Evolutionary conservation across 2,888 invertebrate species (phyloP), one percentile per base, ranked within the genome.

Genomic region (Automeris io): DNA sequence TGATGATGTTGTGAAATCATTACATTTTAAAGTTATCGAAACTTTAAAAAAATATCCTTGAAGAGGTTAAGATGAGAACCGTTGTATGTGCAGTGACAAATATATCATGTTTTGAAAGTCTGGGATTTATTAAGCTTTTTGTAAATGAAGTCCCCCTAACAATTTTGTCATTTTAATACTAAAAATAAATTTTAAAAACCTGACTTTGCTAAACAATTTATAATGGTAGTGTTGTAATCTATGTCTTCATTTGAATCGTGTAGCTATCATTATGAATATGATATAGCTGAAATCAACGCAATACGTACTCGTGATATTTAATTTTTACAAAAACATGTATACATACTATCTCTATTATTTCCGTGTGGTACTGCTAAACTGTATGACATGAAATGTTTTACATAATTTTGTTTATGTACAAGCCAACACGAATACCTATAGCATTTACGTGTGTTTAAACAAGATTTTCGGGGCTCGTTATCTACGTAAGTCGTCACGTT

Each of bases 381-480:
- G 29, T 16, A 29, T 16, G 29, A 16, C 8, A 16, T 9, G 29
- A 29, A 13, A 29, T 16, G 2, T 16, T 21, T 35, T 40, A 35
- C 23, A 32, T 26, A 40, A 33, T 18, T 26, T 24, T 36, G 33
- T 40, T 36, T 40, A 33, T 40, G 25, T 40, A 40, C 40, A 40
- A 40, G 33, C 35, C 36, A 21, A 33, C 36, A 8, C 21, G 39
- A 26, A 8, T 22, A 12, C 18, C n/a, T 25, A 25, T 19, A 33
- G 18, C 31, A 35, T 25, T 33, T 29, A 35, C 19, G 35, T 35
- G 13, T 40, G 35, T 35, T 40, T 40, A 32, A 12, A 25, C 8
- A 33, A 33, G 39, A 36, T 40, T 36, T 34, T 40, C 21, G 36
- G 40, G 35, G 36, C 40, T 40, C 26, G 36, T 31, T 35, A 25